Evolutionary conservation across 2,797 vertebrate species (phyloP).

Genomic region (Lepilemur septentrionalis): DNA sequence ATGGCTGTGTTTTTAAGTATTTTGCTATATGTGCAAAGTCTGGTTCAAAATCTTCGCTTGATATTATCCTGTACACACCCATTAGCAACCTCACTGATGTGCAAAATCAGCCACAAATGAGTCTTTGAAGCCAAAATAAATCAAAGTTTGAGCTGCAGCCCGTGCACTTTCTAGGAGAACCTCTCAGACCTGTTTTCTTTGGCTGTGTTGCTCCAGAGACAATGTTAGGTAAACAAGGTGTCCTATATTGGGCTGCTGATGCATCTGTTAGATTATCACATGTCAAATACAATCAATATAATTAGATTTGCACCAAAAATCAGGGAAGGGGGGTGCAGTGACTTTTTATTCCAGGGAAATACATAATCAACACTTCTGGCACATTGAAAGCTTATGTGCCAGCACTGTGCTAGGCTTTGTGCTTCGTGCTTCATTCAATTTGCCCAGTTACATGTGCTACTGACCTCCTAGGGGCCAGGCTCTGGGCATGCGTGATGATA

Average conservation of each 20-base stretch:
- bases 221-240: not conserved
- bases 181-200: not conserved
- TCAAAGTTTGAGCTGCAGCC: not conserved
- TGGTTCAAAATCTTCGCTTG: not conserved
- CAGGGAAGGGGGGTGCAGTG: too few relatives aligned
- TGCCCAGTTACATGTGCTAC: rapidly evolving
- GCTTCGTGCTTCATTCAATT: not conserved
- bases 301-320: not conserved
- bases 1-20: not conserved
- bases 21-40: not conserved
- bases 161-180: not conserved
- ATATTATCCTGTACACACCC: not conserved
- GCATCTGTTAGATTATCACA: too few relatives aligned
- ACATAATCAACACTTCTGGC: not conserved
- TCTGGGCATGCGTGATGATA: rapidly evolving
- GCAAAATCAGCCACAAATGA: not conserved
- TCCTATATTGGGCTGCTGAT: not conserved
- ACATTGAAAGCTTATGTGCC: not conserved
- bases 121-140: not conserved
- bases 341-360: not conserved
- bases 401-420: rapidly evolving
- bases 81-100: not conserved
- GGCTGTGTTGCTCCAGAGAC: not conserved
- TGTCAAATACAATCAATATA: not conserved
- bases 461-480: rapidly evolving